Conservation (phyloP, 2,113 vertebrate genomes). For the Diadophis punctatus region DNA sequence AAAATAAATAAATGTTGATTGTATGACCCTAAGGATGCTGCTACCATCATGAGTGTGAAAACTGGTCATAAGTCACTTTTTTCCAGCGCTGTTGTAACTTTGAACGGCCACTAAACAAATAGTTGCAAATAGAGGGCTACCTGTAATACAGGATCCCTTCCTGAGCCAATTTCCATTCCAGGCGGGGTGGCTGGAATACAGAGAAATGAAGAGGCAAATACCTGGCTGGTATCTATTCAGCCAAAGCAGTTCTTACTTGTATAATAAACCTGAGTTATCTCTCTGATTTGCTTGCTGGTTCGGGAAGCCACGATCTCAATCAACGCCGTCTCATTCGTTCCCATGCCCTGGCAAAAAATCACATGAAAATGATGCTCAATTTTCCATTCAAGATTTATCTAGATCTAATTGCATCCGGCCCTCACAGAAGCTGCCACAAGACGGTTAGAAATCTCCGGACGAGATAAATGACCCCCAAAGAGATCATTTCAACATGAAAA, state of each 20-base stretch:
- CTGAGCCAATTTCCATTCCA: not conserved
- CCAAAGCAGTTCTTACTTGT: slow-evolving; percentile 63
- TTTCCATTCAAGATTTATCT: not conserved
- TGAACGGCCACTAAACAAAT: not conserved
- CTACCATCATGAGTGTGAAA: not conserved
- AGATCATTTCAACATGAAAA: not conserved
- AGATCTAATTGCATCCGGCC: not conserved
- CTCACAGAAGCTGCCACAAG: not conserved
- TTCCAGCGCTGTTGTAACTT: not conserved
- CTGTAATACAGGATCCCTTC: not conserved
- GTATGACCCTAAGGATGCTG: not conserved
- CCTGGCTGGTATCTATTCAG: not conserved
- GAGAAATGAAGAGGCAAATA: not conserved
- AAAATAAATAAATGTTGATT: too few relatives aligned
- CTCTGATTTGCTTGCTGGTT: slow-evolving; percentile 78
- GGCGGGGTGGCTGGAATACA: not conserved
- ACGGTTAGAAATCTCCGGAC: not conserved
- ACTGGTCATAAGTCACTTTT: not conserved
- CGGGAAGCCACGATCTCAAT: slow-evolving; percentile 84
- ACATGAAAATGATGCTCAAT: not conserved
- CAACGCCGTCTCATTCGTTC: slow-evolving; percentile 75
- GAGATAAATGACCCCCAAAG: not conserved
- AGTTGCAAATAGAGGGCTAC: not conserved
- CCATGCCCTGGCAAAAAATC: slow-evolving; percentile 69
- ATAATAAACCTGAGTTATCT: slow-evolving; percentile 74